phyloP scores from a whole-genome alignment of 2,113 vertebrate genomes.

The Sus scrofa region T2T-Sscrofa CM000812.6:187965001-187965500 shows the following conservation, averaged over 20 bases:
- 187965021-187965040: background rate
- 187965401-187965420: background rate
- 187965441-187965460: background rate
- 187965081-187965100: background rate
- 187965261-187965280: background rate
- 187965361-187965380: background rate
- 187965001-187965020: background rate
- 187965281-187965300: background rate
- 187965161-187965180: background rate
- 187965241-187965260: background rate
- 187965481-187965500: conserved; percentile 27
- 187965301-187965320: background rate
- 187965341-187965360: background rate
- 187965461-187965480: background rate
- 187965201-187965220: background rate
- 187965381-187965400: background rate
- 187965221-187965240: background rate
- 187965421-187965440: background rate
- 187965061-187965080: background rate
- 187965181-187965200: background rate
- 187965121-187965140: background rate
- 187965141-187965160: background rate
- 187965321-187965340: background rate
- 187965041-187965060: background rate
- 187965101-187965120: rapidly evolving